Conservation (phyloP, 2,797 vertebrate genomes). For the Hylomyscus alleni region DNA sequence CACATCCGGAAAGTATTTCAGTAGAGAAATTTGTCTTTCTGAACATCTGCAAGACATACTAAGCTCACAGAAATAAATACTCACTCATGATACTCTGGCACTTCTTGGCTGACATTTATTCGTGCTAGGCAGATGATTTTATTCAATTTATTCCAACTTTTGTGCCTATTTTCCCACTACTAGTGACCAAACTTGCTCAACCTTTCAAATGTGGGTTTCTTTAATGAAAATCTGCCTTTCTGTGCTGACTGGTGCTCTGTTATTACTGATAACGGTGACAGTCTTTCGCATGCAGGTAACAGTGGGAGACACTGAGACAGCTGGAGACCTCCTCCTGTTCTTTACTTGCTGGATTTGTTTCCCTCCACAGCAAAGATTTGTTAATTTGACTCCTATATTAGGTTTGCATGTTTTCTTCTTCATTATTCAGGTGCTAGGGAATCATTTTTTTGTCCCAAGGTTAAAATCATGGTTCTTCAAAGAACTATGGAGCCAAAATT, state of each 20-base stretch:
- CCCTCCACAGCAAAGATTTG: background rate
- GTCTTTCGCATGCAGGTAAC: background rate
- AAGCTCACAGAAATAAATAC: background rate
- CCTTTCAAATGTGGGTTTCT: slow-evolving; percentile 42
- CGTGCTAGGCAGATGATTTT: slow-evolving; percentile 10
- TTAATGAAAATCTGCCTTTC: slow-evolving; percentile 23
- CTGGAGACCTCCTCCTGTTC: background rate
- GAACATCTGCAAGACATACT: background rate
- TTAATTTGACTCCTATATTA: slow-evolving; percentile 34
- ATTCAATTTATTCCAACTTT: background rate
- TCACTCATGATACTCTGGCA: background rate
- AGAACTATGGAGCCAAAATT: slow-evolving; percentile 10
- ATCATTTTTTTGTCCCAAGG: background rate
- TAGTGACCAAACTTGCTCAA: background rate
- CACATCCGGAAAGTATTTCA: background rate
- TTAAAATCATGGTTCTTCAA: slow-evolving; percentile 35
- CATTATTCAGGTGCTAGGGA: slow-evolving; percentile 13
- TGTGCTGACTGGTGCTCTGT: background rate
- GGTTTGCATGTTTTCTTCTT: slow-evolving; percentile 10
- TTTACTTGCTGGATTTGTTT: background rate
- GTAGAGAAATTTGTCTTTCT: background rate
- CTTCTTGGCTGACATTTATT: slow-evolving; percentile 25
- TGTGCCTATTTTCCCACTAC: background rate
- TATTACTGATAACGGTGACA: background rate
- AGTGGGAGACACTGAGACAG: background rate